These are phyloP conservation scores for Schizopygopsis malacanthus DNA, from an alignment of 2,797 vertebrate genomes.

Conservation along the genomic window DNA sequence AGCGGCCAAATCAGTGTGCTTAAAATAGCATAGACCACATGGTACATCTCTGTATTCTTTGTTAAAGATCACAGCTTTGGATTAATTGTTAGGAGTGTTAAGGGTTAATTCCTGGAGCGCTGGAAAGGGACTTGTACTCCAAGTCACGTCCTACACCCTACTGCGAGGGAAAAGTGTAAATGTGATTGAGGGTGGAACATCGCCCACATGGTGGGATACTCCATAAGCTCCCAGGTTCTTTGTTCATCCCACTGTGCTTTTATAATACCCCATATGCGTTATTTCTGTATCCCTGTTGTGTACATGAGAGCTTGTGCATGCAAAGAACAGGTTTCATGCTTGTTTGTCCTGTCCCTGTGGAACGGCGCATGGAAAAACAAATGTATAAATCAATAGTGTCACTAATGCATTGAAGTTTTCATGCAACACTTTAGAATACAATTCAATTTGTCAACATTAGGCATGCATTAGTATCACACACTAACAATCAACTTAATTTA, in stretches of 20 bases:
- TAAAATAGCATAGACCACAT: constrained; percentile 12
- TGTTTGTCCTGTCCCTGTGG: background rate
- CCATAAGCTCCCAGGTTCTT: background rate
- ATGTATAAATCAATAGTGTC: background rate
- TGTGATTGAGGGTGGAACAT: background rate
- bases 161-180: background rate
- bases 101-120: constrained; percentile 1
- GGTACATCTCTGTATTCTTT: background rate
- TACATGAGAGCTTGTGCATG: constrained; percentile 3
- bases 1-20: background rate
- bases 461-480: background rate
- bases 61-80: constrained; percentile 8
- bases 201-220: constrained; percentile 6
- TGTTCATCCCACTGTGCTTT: background rate
- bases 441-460: background rate
- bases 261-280: background rate
- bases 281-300: constrained; percentile 17
- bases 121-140: constrained; percentile 18
- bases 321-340: constrained; percentile 1
- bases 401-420: background rate
- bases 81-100: background rate
- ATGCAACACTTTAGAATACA: background rate
- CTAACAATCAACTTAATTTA: too few relatives aligned
- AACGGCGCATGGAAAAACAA: constrained; percentile 10
- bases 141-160: constrained; percentile 24